A percentile compares a stretch with the other conserved stretches of the same genome.
Conservation (phyloP, 2,888 invertebrate species). For the Nycteola revayana region DNA sequence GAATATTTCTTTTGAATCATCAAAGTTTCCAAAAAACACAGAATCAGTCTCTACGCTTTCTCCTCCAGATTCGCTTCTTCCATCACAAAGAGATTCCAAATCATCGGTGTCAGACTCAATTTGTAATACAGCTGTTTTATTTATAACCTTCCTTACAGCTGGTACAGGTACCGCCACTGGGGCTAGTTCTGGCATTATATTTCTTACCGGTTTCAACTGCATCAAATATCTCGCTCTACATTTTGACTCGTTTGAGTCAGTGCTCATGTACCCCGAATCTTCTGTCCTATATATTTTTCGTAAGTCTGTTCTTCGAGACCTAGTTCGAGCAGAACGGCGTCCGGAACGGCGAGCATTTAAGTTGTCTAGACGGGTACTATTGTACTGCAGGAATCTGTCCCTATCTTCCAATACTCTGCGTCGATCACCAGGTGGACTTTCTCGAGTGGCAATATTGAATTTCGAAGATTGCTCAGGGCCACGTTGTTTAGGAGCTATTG, state of each 20-base stretch:
- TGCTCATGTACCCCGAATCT: constrained; percentile 93
- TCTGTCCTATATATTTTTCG: constrained; percentile 75
- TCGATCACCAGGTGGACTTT: constrained; percentile 60
- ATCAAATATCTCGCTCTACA: constrained; percentile 70
- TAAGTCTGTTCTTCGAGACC: constrained; percentile 64
- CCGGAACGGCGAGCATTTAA: constrained; percentile 63
- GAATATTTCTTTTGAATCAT: constrained; percentile 68
- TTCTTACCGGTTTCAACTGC: constrained; percentile 62
- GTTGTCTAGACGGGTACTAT: constrained; percentile 57
- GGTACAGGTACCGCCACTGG: no score
- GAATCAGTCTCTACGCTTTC: constrained; percentile 94
- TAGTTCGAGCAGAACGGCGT: constrained; percentile 62
- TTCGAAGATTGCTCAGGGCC: constrained; percentile 52
- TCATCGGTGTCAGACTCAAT: constrained; percentile 86
- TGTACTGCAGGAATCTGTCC: constrained; percentile 57
- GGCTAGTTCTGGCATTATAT: constrained; percentile 44
- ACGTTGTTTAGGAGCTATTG: constrained; percentile 66
- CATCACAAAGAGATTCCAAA: constrained; percentile 89
- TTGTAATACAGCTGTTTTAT: constrained; percentile 50
- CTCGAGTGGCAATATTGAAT: constrained; percentile 43
- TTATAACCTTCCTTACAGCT: constrained; percentile 35
- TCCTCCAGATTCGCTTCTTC: constrained; percentile 92
- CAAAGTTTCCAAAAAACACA: constrained; percentile 90
- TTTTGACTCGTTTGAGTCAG: constrained; percentile 87
- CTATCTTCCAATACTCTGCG: constrained; percentile 61